Evolutionary conservation across 2,797 vertebrate genomes (phyloP).

Genomic region (Salarias fasciatus): DNA sequence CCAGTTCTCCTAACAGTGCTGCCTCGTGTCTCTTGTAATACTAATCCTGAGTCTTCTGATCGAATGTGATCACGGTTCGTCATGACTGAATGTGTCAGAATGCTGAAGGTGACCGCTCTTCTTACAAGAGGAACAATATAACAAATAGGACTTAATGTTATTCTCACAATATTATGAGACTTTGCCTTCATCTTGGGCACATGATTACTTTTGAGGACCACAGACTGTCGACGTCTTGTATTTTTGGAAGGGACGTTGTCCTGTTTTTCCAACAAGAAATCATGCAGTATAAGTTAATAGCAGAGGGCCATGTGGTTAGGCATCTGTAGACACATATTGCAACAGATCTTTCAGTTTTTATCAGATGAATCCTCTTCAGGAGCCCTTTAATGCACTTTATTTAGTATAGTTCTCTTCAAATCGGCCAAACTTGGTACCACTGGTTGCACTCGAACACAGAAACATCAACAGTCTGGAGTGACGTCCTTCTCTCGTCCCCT

Average conservation of each 20-base stretch:
- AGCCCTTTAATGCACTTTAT: conserved; percentile 49
- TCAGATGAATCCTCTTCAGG: conserved; percentile 20
- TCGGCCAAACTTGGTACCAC: too few relatives aligned
- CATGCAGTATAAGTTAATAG: conserved; percentile 2
- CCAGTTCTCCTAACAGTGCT: conserved; percentile 31
- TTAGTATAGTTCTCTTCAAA: too few relatives aligned
- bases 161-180: conserved; percentile 16
- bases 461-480: conserved; percentile 28
- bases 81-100: too few relatives aligned
- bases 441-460: too few relatives aligned
- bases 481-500: conserved; percentile 57
- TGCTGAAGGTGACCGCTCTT: too few relatives aligned
- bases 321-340: conserved; percentile 5
- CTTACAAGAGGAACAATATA: too few relatives aligned
- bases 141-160: neutral
- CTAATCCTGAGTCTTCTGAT: conserved; percentile 36
- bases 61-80: conserved; percentile 47
- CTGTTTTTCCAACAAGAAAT: conserved; percentile 19
- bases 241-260: neutral
- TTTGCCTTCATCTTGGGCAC: neutral
- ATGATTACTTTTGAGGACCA: conserved; percentile 9
- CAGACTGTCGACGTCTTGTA: too few relatives aligned
- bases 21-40: conserved; percentile 29
- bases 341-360: neutral
- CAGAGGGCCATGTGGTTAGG: conserved; percentile 1